Evolutionary conservation across 2,797 vertebrate species (phyloP).

Genomic region (Helostoma temminkii): DNA sequence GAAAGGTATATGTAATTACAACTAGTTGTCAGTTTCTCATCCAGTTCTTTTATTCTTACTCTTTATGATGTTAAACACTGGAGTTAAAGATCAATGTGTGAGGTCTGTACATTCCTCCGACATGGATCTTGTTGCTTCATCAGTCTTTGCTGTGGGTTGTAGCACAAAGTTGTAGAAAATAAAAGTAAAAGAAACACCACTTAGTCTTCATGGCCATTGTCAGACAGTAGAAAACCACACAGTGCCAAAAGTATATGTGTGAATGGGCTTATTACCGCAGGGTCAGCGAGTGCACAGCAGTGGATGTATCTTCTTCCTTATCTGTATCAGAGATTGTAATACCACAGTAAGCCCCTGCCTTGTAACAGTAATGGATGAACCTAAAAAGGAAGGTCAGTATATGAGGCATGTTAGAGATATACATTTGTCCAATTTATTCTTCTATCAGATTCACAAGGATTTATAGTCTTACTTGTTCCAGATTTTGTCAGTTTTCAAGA

Average conservation of each 20-base stretch:
- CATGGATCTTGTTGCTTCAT: constrained; percentile 13
- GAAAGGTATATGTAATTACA: background rate
- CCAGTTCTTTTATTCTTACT: constrained; percentile 16
- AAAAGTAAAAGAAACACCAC: background rate
- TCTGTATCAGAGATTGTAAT: constrained; percentile 41
- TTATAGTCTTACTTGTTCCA: constrained; percentile 86
- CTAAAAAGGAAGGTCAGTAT: constrained; percentile 36
- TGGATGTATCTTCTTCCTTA: constrained; percentile 5
- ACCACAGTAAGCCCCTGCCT: constrained; percentile 58
- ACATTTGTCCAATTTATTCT: background rate
- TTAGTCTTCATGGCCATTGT: constrained; percentile 4
- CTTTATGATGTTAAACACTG: constrained; percentile 10
- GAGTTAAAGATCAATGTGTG: background rate
- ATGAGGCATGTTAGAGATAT: background rate
- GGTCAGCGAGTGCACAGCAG: no score
- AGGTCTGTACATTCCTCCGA: background rate
- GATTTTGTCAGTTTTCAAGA: constrained; percentile 71
- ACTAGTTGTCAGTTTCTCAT: constrained; percentile 4
- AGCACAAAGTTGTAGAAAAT: background rate
- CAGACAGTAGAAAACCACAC: background rate
- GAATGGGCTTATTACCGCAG: constrained; percentile 20
- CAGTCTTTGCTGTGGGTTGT: constrained; percentile 18
- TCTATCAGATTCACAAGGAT: background rate
- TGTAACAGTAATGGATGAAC: constrained; percentile 75
- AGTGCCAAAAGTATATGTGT: background rate